Base-by-base conservation (phyloP, 2,113 vertebrate species). In the Heterotilapia buettikoferi region DNA sequence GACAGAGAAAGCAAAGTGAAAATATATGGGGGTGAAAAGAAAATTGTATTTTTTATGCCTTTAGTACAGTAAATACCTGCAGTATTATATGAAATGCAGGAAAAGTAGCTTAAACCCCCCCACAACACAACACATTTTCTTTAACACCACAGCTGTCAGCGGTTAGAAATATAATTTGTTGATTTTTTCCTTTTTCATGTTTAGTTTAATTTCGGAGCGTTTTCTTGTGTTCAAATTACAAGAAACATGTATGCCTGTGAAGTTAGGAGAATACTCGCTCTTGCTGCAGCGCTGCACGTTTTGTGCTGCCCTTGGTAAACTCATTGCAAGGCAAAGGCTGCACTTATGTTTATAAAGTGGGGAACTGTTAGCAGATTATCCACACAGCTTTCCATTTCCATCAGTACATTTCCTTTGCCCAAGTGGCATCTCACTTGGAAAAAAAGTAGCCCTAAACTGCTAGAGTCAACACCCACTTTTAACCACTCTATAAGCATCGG, bases 41-140 rank as follows among this genome's bases (percentile, higher is more conserved):
- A 29, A 29, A 76, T 18, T 3, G 4, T 29, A 26, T 11, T 45
- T 47, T 73, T 73, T 18, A 45, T 47, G 6, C 68, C 21, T 73
- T 71, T 71, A 8, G 61, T 21, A 21, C 11, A 66, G 12, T 6
- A 73, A 73, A 73, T 73, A 45, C 21, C 68, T 45, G 38, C 68
- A 45, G 68, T 73, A 26, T 45, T 12, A 26, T 14, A 29, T 5
- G 19, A 31, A 43, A n/a, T 43, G 29, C 5, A 10, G 10, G 1
- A 2, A 45, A 21, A 36, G 0, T 63, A 36, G 9, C 59, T 19
- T 33, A 3, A 31, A 33, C 5, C 6, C 0, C 0, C 0, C 56
- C 57, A 16, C 19, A 33, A 63, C 59, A 63, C 9, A 61, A 61
- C 16, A 19, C 59, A 11, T 19, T 63, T 61, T 61, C 57, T 6